Evolutionary conservation across 2,797 vertebrate species (phyloP), one percentile per base, ranked within the genome.

Genomic region (Sebastes taczanowskii): DNA sequence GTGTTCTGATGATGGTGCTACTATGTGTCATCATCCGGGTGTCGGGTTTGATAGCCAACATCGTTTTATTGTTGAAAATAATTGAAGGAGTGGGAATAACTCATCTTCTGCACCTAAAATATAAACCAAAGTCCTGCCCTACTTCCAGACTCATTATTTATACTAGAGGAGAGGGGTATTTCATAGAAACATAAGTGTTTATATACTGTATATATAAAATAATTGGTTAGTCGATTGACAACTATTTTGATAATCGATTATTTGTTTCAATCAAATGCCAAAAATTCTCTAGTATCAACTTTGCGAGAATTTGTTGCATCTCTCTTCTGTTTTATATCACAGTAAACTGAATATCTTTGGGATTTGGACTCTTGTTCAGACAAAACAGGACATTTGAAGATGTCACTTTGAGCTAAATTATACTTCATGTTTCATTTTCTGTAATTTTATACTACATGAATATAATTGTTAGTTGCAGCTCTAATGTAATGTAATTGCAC

Each of bases 1-100:
- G 75, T 84, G 85, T 55, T 82, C 77, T 78, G 58, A 74, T 80
- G 68, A 81, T 35, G 23, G 70, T 16, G 71, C 62, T 71, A 77
- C 74, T 80, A 20, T 61, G 70, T 59, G 56, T 69, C 27, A 27
- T 60, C 16, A 65, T 46, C 27, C 25, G 38, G 53, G 30, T 4
- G 22, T 46, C n/a, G 23, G 30, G 23, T 59, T 74, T 59, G 29
- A 73, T n/a, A 56, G 61, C 53, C 49, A 23, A 27, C 13, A 35
- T 58, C 9, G 10, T 59, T 80, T 59, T 20, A 71, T 27, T 68
- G 32, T 29, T 18, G 16, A 60, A 46, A 18, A 46, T 27, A 27
- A 56, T 22, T 38, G 6, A 64, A 60, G 52, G 53, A 64, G 5
- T 25, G 20, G 23, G 27, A 71, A 6, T 20, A 35, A 35, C n/a